Evolutionary conservation across 2,888 invertebrate genomes (phyloP).

Genomic region (Mesodorylaimus sp.): DNA sequence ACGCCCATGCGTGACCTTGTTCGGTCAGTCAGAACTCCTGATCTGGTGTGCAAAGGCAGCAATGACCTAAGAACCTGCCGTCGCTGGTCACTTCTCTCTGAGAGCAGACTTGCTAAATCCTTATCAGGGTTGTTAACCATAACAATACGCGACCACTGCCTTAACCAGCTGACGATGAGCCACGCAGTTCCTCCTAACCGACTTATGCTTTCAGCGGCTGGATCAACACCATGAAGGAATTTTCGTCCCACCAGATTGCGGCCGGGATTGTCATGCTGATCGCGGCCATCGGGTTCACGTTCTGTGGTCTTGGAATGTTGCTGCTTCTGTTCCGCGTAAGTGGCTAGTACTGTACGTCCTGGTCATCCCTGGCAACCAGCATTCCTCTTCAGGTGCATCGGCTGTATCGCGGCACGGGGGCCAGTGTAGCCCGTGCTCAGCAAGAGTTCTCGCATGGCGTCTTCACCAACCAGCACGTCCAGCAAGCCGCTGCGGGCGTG

Average conservation of each 20-base stretch:
- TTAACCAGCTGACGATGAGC: too few relatives aligned
- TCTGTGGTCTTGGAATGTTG: conserved; percentile 32
- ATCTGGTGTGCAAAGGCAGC: too few relatives aligned
- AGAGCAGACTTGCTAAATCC: too few relatives aligned
- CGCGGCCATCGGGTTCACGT: conserved; percentile 33
- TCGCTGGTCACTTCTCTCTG: too few relatives aligned
- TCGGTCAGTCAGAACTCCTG: too few relatives aligned
- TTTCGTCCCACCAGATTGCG: conserved; percentile 21
- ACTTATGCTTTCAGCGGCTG: conserved; percentile 36
- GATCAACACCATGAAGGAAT: conserved; percentile 27
- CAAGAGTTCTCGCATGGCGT: conserved; percentile 90
- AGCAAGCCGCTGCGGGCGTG: conserved; percentile 65
- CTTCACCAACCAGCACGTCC: conserved; percentile 78
- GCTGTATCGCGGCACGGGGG: conserved; percentile 84
- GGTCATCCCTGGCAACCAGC: not conserved
- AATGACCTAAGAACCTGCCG: too few relatives aligned
- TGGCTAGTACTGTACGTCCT: not conserved
- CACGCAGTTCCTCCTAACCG: too few relatives aligned
- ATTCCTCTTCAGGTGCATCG: conserved; percentile 67
- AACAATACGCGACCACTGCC: too few relatives aligned
- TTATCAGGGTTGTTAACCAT: too few relatives aligned
- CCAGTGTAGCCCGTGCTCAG: conserved; percentile 91
- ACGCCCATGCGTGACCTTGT: too few relatives aligned
- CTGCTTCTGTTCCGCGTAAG: conserved; percentile 34
- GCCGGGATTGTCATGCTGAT: conserved; percentile 35